Percentiles rank a stretch among this genome's conserved stretches.
phyloP scores from a whole-genome alignment of 2,797 vertebrate species.

The Sebastes melanostomus region DNA sequence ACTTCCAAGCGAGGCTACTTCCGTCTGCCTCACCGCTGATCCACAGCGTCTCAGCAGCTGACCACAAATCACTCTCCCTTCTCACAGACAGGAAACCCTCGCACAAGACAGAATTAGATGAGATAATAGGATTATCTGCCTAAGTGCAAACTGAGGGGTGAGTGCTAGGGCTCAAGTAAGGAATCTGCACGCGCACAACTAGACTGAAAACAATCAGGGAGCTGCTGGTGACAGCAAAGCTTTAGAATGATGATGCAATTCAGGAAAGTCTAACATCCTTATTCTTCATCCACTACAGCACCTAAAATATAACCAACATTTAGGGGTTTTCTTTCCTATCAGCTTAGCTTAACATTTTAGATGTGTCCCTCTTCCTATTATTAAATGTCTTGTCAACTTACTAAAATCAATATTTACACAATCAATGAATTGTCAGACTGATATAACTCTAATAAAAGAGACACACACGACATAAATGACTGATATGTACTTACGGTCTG shows the following conservation, averaged over 20 bases:
- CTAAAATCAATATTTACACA: not conserved
- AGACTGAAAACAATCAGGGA: conserved; percentile 13
- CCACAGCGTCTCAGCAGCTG: conserved; percentile 37
- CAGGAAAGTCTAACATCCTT: not conserved
- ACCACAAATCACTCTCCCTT: conserved; percentile 63
- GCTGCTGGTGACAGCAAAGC: conserved; percentile 3
- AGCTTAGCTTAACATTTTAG: not conserved
- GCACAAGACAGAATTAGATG: conserved; percentile 78
- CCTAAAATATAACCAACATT: not conserved
- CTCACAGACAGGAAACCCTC: conserved; percentile 71
- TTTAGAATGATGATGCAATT: not conserved
- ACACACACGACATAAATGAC: not conserved
- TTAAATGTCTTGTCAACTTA: not conserved
- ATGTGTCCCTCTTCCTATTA: not conserved
- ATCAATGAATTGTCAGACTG: not conserved
- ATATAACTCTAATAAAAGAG: not conserved
- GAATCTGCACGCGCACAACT: conserved; percentile 32
- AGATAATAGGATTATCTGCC: conserved; percentile 81
- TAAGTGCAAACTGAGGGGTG: conserved; percentile 64
- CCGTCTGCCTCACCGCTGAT: conserved; percentile 19
- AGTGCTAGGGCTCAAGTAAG: conserved; percentile 33
- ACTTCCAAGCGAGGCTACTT: conserved; percentile 16
- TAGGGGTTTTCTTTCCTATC: not conserved
- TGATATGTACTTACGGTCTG: conserved; percentile 90
- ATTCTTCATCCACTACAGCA: not conserved